Evolutionary conservation across 2,797 vertebrate species (phyloP).

Genomic region (Monodelphis domestica): DNA sequence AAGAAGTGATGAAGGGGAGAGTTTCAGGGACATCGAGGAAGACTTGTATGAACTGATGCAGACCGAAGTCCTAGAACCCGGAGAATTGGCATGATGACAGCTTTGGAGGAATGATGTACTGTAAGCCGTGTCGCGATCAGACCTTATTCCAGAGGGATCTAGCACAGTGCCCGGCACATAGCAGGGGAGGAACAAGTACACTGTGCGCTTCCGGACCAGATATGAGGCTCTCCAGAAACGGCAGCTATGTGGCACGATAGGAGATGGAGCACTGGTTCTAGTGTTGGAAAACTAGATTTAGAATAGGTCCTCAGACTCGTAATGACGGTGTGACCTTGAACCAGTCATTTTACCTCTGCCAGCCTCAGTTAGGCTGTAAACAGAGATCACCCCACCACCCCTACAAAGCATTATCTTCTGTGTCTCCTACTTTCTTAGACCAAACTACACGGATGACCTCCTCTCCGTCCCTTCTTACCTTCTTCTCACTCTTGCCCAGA

Average conservation of each 20-base stretch:
- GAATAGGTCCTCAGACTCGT: too few species aligned
- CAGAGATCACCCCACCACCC: too few species aligned
- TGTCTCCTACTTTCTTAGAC: background rate
- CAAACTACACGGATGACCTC: background rate
- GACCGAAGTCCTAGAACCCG: background rate
- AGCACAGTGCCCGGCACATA: background rate
- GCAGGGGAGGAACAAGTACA: background rate
- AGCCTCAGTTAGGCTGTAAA: too few species aligned
- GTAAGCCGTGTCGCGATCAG: background rate
- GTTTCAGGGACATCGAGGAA: background rate
- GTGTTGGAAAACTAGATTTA: too few species aligned
- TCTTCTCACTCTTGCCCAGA: background rate
- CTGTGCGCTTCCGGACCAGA: background rate
- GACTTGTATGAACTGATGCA: background rate
- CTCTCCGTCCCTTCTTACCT: background rate
- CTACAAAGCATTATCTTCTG: background rate
- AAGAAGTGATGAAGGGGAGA: background rate
- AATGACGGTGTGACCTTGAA: background rate
- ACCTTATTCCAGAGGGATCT: background rate
- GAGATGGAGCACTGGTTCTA: too few species aligned
- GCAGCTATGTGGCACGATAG: too few species aligned
- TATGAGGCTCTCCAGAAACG: background rate
- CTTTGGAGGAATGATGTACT: background rate
- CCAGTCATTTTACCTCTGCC: background rate
- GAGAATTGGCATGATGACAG: background rate